Evolutionary conservation across 2,797 vertebrate genomes (phyloP), one percentile per base, ranked within the genome.

Genomic region (Typhlichthys eigenmanni): DNA sequence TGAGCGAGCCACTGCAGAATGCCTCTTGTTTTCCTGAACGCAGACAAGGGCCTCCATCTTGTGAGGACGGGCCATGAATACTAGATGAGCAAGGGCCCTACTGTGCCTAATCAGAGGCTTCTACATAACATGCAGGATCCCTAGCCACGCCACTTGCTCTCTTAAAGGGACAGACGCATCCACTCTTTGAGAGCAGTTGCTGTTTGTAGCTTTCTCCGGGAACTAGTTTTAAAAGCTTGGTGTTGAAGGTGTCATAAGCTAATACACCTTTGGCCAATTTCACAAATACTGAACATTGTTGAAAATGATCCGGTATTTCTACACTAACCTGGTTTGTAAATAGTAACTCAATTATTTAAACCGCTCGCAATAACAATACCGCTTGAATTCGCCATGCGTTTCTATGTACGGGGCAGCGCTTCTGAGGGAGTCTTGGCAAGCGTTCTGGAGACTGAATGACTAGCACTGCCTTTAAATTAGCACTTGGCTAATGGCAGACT

Each of bases 121-220:
- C 62, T 71, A 50, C 54, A 71, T 66, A 73, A 79, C 68, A 64
- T 64, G 72, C 64, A 73, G 62, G 78, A 64, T 80, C 73, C 76
- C 61, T 59, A 55, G 63, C 60, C 38, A 14, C 61, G 61, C 55
- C 69, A 58, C 66, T 72, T 62, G 58, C 69, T 17, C 50, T 68
- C 72, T 60, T 78, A 71, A 79, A 78, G 56, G 48, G 72, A 45
- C 62, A 78, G 17, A 60, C 61, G 47, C 65, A 47, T 73, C 34
- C 62, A 24, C 29, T 46, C 38, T 17, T 3, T 11, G 7, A 9
- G 17, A 34, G 24, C 13, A 47, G 45, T 47, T 9, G n/a, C 34
- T 43, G 14, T 17, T 29, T 16, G 7, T 59, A 38, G 24, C 32
- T 34, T 34, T 38, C 11, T 5, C 12, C 7, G 24, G 16, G 32